These are phyloP conservation scores for Cecidostiba fungosa DNA, from an alignment of 2,888 invertebrate species.

Conservation along the genomic window DNA sequence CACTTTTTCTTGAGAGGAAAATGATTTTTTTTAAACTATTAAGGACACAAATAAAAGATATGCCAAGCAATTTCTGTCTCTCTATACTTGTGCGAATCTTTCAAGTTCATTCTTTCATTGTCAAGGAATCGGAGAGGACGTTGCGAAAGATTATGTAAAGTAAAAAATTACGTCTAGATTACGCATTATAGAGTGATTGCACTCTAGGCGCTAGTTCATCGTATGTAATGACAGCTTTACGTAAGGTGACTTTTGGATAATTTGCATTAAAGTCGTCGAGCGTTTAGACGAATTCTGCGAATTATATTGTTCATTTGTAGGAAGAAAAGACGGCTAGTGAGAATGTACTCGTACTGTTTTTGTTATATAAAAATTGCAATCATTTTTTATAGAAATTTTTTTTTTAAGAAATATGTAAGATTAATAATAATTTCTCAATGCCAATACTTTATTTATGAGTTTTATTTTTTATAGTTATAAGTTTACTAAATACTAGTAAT, in stretches of 20 bases:
- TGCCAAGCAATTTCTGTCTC: too few relatives aligned
- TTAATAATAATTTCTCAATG: too few relatives aligned
- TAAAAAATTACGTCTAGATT: slow-evolving; percentile 8
- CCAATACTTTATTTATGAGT: too few relatives aligned
- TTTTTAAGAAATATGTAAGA: too few relatives aligned
- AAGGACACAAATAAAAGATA: too few relatives aligned
- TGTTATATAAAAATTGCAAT: too few relatives aligned
- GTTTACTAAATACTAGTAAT: too few relatives aligned
- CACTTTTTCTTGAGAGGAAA: too few relatives aligned
- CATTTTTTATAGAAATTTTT: too few relatives aligned
- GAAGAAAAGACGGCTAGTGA: background rate
- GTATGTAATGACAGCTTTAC: background rate
- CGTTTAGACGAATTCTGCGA: background rate
- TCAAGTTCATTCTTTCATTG: slow-evolving; percentile 34
- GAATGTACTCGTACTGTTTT: background rate
- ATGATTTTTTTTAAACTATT: too few relatives aligned
- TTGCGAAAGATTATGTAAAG: slow-evolving; percentile 29
- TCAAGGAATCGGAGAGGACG: slow-evolving; percentile 13
- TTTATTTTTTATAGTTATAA: too few relatives aligned
- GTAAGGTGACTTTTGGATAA: background rate
- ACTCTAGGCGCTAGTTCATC: slow-evolving; percentile 14
- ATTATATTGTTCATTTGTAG: background rate
- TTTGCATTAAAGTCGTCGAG: background rate
- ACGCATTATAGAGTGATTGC: slow-evolving; percentile 17
- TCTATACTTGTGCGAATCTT: background rate